A percentile compares a stretch with the other conserved stretches of the same genome.
Evolutionary conservation across 2,113 vertebrate species (phyloP).

Genomic region (Istiophorus platypterus): DNA sequence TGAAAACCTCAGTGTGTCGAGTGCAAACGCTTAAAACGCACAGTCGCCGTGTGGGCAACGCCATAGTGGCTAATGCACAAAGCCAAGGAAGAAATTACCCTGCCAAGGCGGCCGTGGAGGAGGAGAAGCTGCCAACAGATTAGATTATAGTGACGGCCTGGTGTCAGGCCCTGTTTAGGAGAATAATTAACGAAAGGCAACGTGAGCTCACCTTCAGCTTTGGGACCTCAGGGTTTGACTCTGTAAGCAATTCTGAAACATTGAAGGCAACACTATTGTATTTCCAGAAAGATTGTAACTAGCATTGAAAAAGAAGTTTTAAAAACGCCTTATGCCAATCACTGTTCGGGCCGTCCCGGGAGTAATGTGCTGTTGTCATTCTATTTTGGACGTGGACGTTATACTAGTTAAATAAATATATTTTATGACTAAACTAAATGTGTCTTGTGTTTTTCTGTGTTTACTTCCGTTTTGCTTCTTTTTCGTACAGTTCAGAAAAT

Average conservation of each 20-base stretch:
- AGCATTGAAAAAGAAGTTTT: slow-evolving; percentile 4
- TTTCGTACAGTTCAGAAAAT: neutral
- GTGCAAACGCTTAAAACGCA: slow-evolving; percentile 64
- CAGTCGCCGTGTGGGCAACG: slow-evolving; percentile 18
- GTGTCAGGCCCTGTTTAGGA: slow-evolving; percentile 16
- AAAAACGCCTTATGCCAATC: slow-evolving; percentile 60
- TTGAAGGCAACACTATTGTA: slow-evolving; percentile 13
- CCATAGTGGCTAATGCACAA: slow-evolving; percentile 41
- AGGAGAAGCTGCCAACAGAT: slow-evolving; percentile 55
- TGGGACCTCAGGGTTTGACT: slow-evolving; percentile 10
- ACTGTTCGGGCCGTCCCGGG: slow-evolving; percentile 40
- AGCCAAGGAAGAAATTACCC: slow-evolving; percentile 54
- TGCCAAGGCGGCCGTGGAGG: slow-evolving; percentile 39
- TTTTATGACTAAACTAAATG: slow-evolving; percentile 77
- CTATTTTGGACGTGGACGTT: slow-evolving; percentile 72
- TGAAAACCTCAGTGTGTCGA: slow-evolving; percentile 20
- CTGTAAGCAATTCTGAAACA: slow-evolving; percentile 15
- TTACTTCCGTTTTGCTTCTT: slow-evolving; percentile 16
- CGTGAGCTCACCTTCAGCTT: neutral
- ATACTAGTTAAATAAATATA: slow-evolving; percentile 82
- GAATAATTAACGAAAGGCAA: slow-evolving; percentile 12
- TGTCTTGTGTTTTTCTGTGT: slow-evolving; percentile 27
- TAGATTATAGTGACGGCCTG: slow-evolving; percentile 27
- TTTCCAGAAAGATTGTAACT: slow-evolving; percentile 58
- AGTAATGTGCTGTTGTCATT: slow-evolving; percentile 60